Percentiles rank a stretch among this genome's conserved stretches.
These are phyloP conservation scores for Micropterix aruncella DNA, from an alignment of 2,888 invertebrate genomes.

Conservation along the genomic window DNA sequence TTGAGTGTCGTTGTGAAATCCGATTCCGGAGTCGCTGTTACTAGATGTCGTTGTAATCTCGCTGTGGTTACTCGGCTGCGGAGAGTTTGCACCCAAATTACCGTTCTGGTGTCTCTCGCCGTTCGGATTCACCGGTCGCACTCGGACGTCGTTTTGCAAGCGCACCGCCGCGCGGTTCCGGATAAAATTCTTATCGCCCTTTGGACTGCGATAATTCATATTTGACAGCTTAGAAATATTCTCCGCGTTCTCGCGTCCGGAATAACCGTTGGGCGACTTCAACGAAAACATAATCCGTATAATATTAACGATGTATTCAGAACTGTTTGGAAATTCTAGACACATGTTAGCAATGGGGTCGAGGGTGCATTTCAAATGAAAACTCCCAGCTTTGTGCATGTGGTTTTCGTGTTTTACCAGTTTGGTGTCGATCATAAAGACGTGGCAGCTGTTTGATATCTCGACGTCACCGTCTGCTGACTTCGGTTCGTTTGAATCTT, in stretches of 20 bases:
- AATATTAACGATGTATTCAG: slow-evolving; percentile 59
- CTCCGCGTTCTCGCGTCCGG: slow-evolving; percentile 24
- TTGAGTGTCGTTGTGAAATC: slow-evolving; percentile 79
- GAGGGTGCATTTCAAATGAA: slow-evolving; percentile 73
- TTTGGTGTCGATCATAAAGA: slow-evolving; percentile 86
- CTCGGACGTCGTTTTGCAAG: not conserved
- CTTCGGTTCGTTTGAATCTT: slow-evolving; percentile 4
- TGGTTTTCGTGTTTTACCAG: slow-evolving; percentile 72
- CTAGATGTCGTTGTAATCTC: slow-evolving; percentile 74
- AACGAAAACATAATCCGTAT: slow-evolving; percentile 61
- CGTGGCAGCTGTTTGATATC: slow-evolving; percentile 83
- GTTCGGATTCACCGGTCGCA: slow-evolving; percentile 6
- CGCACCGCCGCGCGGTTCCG: slow-evolving; percentile 10
- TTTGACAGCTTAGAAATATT: slow-evolving; percentile 29
- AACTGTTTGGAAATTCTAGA: slow-evolving; percentile 80
- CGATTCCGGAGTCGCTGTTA: slow-evolving; percentile 91
- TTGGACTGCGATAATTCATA: slow-evolving; percentile 30
- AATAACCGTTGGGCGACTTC: slow-evolving; percentile 31
- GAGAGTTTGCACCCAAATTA: slow-evolving; percentile 56
- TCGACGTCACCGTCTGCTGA: slow-evolving; percentile 27
- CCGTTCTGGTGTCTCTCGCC: slow-evolving; percentile 22
- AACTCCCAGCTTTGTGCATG: slow-evolving; percentile 62
- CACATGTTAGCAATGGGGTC: slow-evolving; percentile 68
- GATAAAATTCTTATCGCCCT: slow-evolving; percentile 8
- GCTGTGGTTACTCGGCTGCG: slow-evolving; percentile 73